Evolutionary conservation across 2,113 vertebrate species (phyloP).

Genomic region (Nothocercus julius): DNA sequence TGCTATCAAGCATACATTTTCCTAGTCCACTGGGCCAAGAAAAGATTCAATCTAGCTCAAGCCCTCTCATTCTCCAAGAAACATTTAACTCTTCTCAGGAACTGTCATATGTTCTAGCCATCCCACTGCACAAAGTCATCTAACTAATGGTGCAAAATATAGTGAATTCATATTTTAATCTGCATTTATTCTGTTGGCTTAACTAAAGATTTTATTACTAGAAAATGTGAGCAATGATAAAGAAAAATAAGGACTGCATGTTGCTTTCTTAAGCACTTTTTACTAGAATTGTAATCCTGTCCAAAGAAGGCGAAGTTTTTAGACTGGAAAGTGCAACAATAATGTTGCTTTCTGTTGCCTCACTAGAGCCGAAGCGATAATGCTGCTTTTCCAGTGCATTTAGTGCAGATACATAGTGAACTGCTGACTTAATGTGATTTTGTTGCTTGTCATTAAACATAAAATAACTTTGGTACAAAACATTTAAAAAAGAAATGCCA

Average conservation of each 20-base stretch:
- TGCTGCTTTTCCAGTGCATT: conserved; percentile 48
- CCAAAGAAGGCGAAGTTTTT: conserved; percentile 22
- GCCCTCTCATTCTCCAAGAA: conserved; percentile 16
- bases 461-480: conserved; percentile 52
- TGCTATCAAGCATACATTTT: conserved; percentile 47
- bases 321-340: neutral
- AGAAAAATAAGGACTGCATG: neutral
- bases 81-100: conserved; percentile 46
- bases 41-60: conserved; percentile 55
- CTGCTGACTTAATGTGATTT: conserved; percentile 66
- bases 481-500: conserved; percentile 49
- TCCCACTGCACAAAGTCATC: neutral
- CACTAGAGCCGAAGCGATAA: conserved; percentile 39
- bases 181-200: neutral
- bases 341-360: conserved; percentile 41
- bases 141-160: neutral
- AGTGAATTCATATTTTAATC: neutral
- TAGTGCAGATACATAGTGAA: conserved; percentile 54
- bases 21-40: conserved; percentile 39
- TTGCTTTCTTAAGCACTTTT: neutral
- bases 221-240: neutral
- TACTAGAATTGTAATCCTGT: neutral
- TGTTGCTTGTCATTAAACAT: conserved; percentile 62
- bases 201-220: conserved; percentile 9
- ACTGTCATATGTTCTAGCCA: neutral